Base-by-base conservation (phyloP, 2,797 vertebrate species). In the Neosalanx taihuensis region DNA sequence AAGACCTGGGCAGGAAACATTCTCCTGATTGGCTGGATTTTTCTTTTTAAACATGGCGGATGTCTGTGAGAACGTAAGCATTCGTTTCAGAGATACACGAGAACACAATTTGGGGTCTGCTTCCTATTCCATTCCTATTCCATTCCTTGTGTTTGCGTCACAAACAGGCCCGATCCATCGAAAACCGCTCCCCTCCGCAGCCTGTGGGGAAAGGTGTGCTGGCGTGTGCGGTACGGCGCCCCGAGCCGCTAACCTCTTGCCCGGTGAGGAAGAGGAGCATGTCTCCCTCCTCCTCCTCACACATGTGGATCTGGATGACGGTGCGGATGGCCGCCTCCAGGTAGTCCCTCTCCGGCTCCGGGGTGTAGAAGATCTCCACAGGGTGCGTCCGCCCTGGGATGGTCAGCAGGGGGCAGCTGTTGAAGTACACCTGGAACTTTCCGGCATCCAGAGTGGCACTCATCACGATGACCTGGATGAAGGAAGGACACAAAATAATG, bases 331-430 rank as follows among this genome's bases (percentile, higher is more conserved):
- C 96, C 3, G 97, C 96, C 90, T 98, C 97, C 70, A 99, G 92
- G 87, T 98, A 98, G 90, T 98, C 97, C 41, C 97, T 91, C 87
- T 98, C 96, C 0, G 96, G 97, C 80, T 98, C 96, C 0, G 96
- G 96, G 17, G 96, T 98, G 90, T 98, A 99, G 88, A 98, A 98
- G 77, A 98, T 98, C 92, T 99, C 97, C 83, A 99, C 96, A 5
- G 96, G 96, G 87, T 99, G 97, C 0, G 96, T 99, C 72, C 96
- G 94, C 10, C 97, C 97, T 0, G 97, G 96, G 81, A 99, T 98
- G 72, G 96, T 98, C 59, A 98, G 89, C 79, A 99, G 93, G 13
- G 97, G 97, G 85, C 97, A 98, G 77, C 88, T 96, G 90, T 99
- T 96, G 76, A 99, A 99, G 88, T 98, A 99, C 79, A 98, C 93